phyloP scores from a whole-genome alignment of 1,140 invertebrate species.

The Heliconius congener region DNA sequence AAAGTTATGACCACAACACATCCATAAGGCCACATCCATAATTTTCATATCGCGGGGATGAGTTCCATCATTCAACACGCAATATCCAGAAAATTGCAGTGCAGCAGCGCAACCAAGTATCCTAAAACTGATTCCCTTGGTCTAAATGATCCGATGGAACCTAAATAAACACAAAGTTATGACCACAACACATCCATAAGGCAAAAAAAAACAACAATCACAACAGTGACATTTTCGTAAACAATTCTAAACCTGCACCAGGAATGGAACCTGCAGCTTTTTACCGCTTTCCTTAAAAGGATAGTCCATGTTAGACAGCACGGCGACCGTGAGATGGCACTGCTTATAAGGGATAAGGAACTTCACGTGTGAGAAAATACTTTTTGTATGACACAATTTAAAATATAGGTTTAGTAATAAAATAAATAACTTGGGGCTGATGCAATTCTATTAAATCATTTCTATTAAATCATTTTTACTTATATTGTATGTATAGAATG shows the following conservation, averaged over 20 bases:
- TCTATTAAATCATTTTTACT: neutral
- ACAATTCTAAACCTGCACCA: neutral
- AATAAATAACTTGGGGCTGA: neutral
- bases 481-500: neutral
- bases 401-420: neutral
- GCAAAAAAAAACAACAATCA: neutral
- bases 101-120: too few relatives aligned
- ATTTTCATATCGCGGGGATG: too few relatives aligned
- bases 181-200: neutral
- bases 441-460: neutral
- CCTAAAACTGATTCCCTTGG: too few relatives aligned
- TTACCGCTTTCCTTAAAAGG: neutral
- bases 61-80: too few relatives aligned
- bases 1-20: neutral
- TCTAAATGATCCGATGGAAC: too few relatives aligned
- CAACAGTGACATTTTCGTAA: conserved; percentile 2
- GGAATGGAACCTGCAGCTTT: neutral
- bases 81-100: too few relatives aligned
- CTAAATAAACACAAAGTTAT: neutral
- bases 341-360: neutral
- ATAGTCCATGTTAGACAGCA: neutral
- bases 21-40: neutral
- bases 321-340: conserved; percentile 10
- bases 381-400: conserved; percentile 1
- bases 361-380: conserved; percentile 5